Evolutionary conservation across 2,797 vertebrate genomes (phyloP).

Genomic region (Myotis findleyi): DNA sequence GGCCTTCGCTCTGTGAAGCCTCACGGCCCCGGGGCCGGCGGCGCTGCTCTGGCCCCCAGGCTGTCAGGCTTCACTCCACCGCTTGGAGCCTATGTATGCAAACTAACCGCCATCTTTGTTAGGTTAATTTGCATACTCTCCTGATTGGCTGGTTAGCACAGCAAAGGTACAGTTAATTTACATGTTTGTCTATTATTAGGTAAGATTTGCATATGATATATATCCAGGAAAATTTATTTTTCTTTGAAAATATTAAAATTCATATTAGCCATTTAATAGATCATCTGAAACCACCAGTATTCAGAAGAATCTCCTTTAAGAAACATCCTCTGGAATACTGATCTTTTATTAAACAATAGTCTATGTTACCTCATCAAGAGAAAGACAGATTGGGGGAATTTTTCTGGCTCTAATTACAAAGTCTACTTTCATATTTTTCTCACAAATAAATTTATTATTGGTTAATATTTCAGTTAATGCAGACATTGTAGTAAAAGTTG

Average conservation of each 20-base stretch:
- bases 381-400: background rate
- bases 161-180: too few species aligned
- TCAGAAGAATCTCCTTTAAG: background rate
- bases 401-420: background rate
- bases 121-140: too few species aligned
- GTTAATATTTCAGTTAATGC: background rate
- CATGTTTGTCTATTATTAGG: too few species aligned
- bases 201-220: background rate
- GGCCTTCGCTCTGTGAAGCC: too few species aligned
- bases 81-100: too few species aligned
- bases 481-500: background rate
- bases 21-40: too few species aligned
- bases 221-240: background rate
- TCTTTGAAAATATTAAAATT: background rate
- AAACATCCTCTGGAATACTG: background rate
- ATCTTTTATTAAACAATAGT: background rate
- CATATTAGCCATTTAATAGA: background rate
- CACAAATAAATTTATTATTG: background rate
- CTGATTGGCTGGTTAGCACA: too few species aligned
- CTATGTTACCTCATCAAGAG: background rate
- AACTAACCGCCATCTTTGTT: too few species aligned
- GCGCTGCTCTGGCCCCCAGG: too few species aligned
- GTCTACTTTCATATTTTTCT: background rate
- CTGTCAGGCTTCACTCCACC: too few species aligned
- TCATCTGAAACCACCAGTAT: background rate